phyloP scores from a whole-genome alignment of 2,888 invertebrate genomes.

The Agriotes lineatus region DNA sequence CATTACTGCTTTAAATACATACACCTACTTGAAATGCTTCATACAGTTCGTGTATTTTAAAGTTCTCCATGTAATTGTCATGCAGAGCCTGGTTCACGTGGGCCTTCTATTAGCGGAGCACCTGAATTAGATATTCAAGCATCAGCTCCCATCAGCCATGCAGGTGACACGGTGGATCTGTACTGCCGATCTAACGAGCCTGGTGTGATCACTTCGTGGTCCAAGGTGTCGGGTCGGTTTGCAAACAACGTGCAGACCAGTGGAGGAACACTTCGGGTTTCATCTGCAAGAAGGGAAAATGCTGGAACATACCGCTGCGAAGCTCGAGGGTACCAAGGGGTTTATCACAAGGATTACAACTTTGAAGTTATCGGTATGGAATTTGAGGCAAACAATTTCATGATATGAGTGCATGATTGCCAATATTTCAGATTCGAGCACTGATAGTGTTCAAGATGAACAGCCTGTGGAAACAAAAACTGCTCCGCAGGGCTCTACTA shows the following conservation, averaged over 20 bases:
- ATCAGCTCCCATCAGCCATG: constrained; percentile 66
- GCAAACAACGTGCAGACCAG: constrained; percentile 72
- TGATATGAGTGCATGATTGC: too few species aligned
- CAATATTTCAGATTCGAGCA: constrained; percentile 30
- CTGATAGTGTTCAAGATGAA: constrained; percentile 48
- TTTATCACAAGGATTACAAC: constrained; percentile 71
- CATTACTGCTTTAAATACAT: too few species aligned
- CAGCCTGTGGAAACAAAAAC: constrained; percentile 68
- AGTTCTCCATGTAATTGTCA: background rate
- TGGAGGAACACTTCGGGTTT: constrained; percentile 71
- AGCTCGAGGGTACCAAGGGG: constrained; percentile 65
- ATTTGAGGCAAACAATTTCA: too few species aligned
- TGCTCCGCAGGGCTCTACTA: constrained; percentile 74
- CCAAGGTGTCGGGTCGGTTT: constrained; percentile 69
- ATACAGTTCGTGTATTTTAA: background rate
- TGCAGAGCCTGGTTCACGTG: background rate
- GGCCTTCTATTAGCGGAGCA: background rate
- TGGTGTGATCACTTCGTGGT: constrained; percentile 73
- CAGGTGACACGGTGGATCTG: constrained; percentile 75
- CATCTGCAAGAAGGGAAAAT: constrained; percentile 71
- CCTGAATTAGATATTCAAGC: constrained; percentile 61
- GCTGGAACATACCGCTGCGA: constrained; percentile 78
- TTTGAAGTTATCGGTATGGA: constrained; percentile 73
- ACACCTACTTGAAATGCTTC: background rate
- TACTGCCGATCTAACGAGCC: constrained; percentile 72